Conservation (phyloP, 2,888 invertebrate species). For the Glyphotaelius pellucidus region DNA sequence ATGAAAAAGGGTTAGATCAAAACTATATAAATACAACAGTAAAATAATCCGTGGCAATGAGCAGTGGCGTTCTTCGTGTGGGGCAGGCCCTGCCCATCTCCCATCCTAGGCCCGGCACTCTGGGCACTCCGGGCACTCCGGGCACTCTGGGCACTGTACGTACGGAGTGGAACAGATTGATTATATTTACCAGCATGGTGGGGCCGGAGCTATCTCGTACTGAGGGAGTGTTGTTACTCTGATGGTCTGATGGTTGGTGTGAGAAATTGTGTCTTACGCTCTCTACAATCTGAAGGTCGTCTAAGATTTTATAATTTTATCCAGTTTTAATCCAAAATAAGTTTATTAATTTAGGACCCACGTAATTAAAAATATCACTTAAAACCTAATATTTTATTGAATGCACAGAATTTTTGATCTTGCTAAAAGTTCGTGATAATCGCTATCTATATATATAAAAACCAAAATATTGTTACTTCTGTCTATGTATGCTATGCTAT, state of each 20-base stretch:
- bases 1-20: background rate
- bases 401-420: too few relatives aligned
- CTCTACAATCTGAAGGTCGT: background rate
- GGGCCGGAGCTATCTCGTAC: background rate
- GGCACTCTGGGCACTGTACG: background rate
- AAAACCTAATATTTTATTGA: too few relatives aligned
- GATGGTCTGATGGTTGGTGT: background rate
- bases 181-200: background rate
- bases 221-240: background rate
- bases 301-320: background rate
- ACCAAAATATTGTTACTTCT: too few relatives aligned
- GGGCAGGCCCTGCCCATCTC: constrained; percentile 4
- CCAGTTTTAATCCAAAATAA: background rate
- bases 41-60: background rate
- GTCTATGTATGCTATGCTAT: too few relatives aligned
- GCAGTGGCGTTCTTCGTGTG: constrained; percentile 12
- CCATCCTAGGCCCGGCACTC: background rate
- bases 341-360: too few relatives aligned
- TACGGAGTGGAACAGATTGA: constrained; percentile 7
- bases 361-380: too few relatives aligned
- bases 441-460: too few relatives aligned
- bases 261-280: background rate
- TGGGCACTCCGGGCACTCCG: too few relatives aligned
- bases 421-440: too few relatives aligned
- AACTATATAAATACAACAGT: background rate